A percentile compares a stretch with the other conserved stretches of the same genome.
phyloP scores from a whole-genome alignment of 2,888 invertebrate genomes.

The Pycnomerus fuliginosus region DNA sequence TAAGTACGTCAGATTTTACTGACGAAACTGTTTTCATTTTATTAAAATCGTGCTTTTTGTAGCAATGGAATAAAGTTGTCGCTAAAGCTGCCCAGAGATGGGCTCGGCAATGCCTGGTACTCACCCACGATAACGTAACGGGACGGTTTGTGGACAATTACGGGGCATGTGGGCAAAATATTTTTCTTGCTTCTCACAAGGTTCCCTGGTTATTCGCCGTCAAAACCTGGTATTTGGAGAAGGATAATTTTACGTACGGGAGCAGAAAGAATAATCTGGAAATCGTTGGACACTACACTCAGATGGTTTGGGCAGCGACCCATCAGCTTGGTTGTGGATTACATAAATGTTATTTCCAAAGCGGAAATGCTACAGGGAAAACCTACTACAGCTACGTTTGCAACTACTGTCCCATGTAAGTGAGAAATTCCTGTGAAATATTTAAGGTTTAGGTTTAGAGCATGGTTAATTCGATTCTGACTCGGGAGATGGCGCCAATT shows the following conservation, averaged over 20 bases:
- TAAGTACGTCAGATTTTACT: neutral
- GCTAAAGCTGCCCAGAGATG: slow-evolving; percentile 73
- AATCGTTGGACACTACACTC: slow-evolving; percentile 76
- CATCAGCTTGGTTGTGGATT: slow-evolving; percentile 78
- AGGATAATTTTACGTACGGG: slow-evolving; percentile 72
- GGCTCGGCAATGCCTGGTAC: slow-evolving; percentile 68
- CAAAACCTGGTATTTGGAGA: slow-evolving; percentile 76
- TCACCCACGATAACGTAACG: slow-evolving; percentile 67
- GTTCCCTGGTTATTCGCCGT: slow-evolving; percentile 82
- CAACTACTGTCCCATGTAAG: slow-evolving; percentile 83
- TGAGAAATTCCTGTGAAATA: too few relatives aligned
- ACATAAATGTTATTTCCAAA: slow-evolving; percentile 64
- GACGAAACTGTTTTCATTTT: neutral
- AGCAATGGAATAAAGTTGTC: slow-evolving; percentile 74
- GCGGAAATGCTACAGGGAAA: slow-evolving; percentile 55
- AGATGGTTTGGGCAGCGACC: slow-evolving; percentile 79
- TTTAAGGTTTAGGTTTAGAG: too few relatives aligned
- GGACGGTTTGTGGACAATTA: slow-evolving; percentile 66
- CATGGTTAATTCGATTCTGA: too few relatives aligned
- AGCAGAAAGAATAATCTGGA: slow-evolving; percentile 60
- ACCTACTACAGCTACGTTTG: slow-evolving; percentile 80
- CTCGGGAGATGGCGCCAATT: too few relatives aligned
- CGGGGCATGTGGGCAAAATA: slow-evolving; percentile 78
- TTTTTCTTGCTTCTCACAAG: slow-evolving; percentile 76
- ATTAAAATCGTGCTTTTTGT: slow-evolving; percentile 38